Conservation (phyloP, 2,113 vertebrate genomes). For the Hiodon tergisus region DNA sequence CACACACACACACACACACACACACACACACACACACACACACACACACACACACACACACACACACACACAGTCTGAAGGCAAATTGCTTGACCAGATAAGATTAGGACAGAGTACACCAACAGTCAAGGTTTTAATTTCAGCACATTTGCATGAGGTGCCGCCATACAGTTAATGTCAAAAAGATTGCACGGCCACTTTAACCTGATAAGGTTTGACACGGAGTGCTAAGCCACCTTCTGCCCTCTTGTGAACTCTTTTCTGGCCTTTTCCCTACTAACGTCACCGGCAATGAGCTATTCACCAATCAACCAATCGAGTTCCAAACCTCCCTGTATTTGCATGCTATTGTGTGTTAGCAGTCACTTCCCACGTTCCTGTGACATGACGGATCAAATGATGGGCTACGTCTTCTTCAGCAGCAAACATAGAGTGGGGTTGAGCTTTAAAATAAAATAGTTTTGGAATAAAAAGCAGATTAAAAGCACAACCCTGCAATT, state of each 20-base stretch:
- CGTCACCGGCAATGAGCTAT: neutral
- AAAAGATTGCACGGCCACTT: neutral
- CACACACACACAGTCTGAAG: neutral
- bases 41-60: neutral
- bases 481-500: too few relatives aligned
- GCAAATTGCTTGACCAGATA: conserved; percentile 1
- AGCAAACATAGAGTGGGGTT: too few relatives aligned
- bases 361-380: too few relatives aligned
- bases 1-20: too few relatives aligned
- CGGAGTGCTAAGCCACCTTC: too few relatives aligned
- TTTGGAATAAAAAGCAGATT: too few relatives aligned
- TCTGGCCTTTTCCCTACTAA: neutral
- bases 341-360: too few relatives aligned
- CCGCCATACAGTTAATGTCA: conserved; percentile 1
- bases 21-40: too few relatives aligned
- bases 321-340: too few relatives aligned
- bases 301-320: neutral
- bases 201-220: neutral
- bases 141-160: conserved; percentile 6
- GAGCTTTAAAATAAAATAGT: too few relatives aligned
- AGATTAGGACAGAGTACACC: neutral
- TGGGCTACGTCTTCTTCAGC: too few relatives aligned
- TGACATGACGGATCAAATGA: too few relatives aligned
- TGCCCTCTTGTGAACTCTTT: neutral
- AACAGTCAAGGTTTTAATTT: neutral